These are phyloP conservation scores for Abrostola tripartita DNA, from an alignment of 2,888 invertebrate genomes.

Conservation along the genomic window DNA sequence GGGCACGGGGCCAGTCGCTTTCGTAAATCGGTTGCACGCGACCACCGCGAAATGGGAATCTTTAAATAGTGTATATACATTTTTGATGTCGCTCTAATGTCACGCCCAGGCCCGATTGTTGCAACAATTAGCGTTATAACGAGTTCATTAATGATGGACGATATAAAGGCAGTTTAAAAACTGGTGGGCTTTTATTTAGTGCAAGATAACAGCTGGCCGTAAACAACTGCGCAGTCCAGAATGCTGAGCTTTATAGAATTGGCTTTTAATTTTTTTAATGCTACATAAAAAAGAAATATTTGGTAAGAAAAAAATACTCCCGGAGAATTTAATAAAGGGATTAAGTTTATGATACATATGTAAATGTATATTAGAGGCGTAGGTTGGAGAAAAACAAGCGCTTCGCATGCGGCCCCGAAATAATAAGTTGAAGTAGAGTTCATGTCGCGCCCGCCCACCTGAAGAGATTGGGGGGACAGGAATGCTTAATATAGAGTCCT, in stretches of 20 bases:
- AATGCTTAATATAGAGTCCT: slow-evolving; percentile 88
- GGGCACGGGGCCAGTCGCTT: slow-evolving; percentile 86
- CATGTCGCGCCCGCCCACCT: slow-evolving; percentile 81
- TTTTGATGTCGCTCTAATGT: slow-evolving; percentile 85
- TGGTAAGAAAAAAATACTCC: slow-evolving; percentile 58
- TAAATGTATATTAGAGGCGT: slow-evolving; percentile 73
- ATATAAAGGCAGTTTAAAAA: slow-evolving; percentile 56
- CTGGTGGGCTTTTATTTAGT: slow-evolving; percentile 56
- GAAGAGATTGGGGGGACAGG: slow-evolving; percentile 84
- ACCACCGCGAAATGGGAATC: slow-evolving; percentile 83
- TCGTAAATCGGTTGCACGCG: slow-evolving; percentile 83
- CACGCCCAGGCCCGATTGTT: slow-evolving; percentile 78
- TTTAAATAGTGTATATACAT: slow-evolving; percentile 85
- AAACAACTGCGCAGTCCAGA: slow-evolving; percentile 42
- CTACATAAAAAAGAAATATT: slow-evolving; percentile 60
- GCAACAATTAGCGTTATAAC: slow-evolving; percentile 84
- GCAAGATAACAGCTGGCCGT: slow-evolving; percentile 54
- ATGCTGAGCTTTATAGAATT: slow-evolving; percentile 39
- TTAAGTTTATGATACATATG: slow-evolving; percentile 76
- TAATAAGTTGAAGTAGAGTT: slow-evolving; percentile 86
- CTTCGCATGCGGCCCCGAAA: slow-evolving; percentile 79
- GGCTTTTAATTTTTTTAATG: slow-evolving; percentile 44
- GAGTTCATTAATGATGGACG: slow-evolving; percentile 77
- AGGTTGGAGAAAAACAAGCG: slow-evolving; percentile 82
- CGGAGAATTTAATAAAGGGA: slow-evolving; percentile 81